Base-by-base conservation (phyloP, 37 sponge, comb jelly and placozoan species). In the Petrosia ficiformis region DNA sequence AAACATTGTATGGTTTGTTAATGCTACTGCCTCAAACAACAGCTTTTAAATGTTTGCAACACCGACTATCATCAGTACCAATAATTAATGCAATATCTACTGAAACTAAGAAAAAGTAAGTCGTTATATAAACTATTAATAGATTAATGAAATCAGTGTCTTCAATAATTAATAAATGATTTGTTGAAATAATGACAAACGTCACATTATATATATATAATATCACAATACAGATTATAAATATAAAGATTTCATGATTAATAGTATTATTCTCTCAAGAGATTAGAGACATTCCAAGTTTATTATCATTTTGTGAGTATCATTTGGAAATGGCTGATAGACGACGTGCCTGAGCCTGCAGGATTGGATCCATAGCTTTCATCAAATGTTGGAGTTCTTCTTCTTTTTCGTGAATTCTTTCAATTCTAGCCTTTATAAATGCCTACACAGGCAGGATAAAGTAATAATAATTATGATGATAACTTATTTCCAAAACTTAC, bases 11-110 rank as follows among this genome's bases (percentile, higher is more conserved):
- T 65, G 99, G 99, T 28, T 71, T 98, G 16, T 89, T 98, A 63
- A 95, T 98, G 96, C 80, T 98, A 1, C 87, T 98, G 42, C 99
- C 99, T 0, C 99, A 98, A 79, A 93, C 89, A 42, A 57, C 79
- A 1, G 93, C 99, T 1, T 98, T 98, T 75, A 65, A 76, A 37
- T 79, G 58, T 37, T 82, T 98, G 24, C 80, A 89, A 44, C 70
- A 92, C 36, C 69, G 99, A 32, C 80, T 98, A 67, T 75, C 83
- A 35, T 93, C 96, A 67, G 85, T 98, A 1, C 90, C 97, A 14
- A 80, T 72, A 4, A n/a, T 73, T 36, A 56, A 42, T 32, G 34
- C 59, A 14, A 22, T 77, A 21, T 26, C 35, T 38, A 22, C 3
- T 29, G 8, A 39, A 10, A 42, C 36, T 21, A 37, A 70, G 26